Evolutionary conservation across 2,113 vertebrate genomes (phyloP).

Genomic region (Eulacestoma nigropectus): DNA sequence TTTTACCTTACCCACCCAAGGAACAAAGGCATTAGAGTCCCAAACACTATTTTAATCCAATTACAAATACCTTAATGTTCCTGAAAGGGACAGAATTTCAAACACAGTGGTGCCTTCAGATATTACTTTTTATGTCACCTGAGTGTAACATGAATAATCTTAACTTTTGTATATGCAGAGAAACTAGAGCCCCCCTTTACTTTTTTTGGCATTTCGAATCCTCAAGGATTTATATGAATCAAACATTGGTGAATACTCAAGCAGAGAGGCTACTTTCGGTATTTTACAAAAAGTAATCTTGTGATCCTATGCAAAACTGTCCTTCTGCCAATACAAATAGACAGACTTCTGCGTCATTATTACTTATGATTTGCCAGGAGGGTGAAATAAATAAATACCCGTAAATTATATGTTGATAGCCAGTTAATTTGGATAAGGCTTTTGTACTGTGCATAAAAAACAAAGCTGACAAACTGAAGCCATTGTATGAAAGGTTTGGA

Average conservation of each 20-base stretch:
- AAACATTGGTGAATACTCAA: neutral
- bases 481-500: neutral
- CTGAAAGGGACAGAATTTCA: neutral
- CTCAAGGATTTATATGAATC: neutral
- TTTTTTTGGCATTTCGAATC: neutral
- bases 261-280: neutral
- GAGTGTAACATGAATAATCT: neutral
- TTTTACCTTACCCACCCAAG: neutral
- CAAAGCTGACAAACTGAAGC: neutral
- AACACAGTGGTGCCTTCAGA: neutral
- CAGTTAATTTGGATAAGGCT: neutral
- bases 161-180: neutral
- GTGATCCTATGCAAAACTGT: neutral
- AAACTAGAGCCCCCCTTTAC: neutral
- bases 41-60: neutral
- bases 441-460: neutral
- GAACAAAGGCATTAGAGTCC: neutral
- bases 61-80: neutral
- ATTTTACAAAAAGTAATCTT: neutral
- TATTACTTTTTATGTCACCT: neutral
- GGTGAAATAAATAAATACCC: neutral
- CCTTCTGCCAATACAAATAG: neutral
- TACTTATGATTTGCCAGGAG: neutral
- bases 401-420: neutral
- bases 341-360: neutral